A percentile compares a stretch with the other conserved stretches of the same genome.
phyloP scores from a whole-genome alignment of 2,113 vertebrate species.

The Mungos mungo region DNA sequence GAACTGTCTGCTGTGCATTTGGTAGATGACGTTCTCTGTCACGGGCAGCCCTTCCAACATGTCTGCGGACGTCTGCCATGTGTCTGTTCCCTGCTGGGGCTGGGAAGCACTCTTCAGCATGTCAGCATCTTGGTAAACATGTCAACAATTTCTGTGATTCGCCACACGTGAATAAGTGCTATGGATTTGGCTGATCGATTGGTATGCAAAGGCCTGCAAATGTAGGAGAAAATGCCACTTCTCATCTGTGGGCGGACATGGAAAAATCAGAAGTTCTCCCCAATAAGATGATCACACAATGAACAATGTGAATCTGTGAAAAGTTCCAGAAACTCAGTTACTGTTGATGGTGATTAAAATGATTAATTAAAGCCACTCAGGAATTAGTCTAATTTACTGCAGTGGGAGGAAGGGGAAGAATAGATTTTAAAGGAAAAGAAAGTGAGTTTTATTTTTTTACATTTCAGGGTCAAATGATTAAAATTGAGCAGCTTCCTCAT shows the following conservation, averaged over 20 bases:
- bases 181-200: neutral
- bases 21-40: neutral
- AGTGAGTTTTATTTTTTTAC: neutral
- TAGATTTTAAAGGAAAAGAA: neutral
- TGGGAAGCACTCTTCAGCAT: constrained; percentile 40
- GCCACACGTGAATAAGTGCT: neutral
- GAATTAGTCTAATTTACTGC: constrained; percentile 33
- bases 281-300: neutral
- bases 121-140: constrained; percentile 56
- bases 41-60: neutral
- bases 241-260: neutral
- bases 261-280: neutral
- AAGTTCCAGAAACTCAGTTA: neutral
- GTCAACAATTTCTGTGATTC: constrained; percentile 40
- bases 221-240: neutral
- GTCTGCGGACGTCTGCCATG: neutral
- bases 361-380: neutral
- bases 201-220: neutral
- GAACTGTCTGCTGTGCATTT: neutral
- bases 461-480: neutral
- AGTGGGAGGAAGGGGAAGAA: neutral
- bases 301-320: neutral
- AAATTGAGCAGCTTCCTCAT: constrained; percentile 7
- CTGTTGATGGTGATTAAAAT: neutral
- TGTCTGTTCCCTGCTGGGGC: constrained; percentile 10